A percentile compares a stretch with the other conserved stretches of the same genome.
These are phyloP conservation scores for Aphis craccivora DNA, from an alignment of 1,140 invertebrate species.

Conservation along the genomic window DNA sequence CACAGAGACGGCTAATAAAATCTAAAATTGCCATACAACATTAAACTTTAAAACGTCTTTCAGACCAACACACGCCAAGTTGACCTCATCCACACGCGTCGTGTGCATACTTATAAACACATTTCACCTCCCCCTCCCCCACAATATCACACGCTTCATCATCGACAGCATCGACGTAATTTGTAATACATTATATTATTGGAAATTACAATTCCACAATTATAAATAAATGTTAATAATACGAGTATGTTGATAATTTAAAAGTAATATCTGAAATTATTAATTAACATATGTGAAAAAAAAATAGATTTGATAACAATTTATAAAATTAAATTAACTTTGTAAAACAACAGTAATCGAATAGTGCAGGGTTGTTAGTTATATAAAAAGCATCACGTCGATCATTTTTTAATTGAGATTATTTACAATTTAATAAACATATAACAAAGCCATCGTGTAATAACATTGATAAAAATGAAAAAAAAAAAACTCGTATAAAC, in stretches of 20 bases:
- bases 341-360: no score
- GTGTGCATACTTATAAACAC: background rate
- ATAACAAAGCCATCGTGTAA: no score
- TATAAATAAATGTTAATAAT: background rate
- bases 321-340: background rate
- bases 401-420: no score
- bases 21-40: conserved; percentile 2
- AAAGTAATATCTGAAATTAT: background rate
- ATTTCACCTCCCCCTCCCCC: background rate
- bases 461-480: no score
- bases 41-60: background rate
- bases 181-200: background rate
- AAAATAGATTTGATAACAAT: background rate
- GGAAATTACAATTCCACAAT: background rate
- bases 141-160: background rate
- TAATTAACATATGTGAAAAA: no score
- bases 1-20: conserved; percentile 4
- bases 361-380: no score
- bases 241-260: no score
- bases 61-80: conserved; percentile 25
- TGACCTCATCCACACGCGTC: conserved; percentile 8
- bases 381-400: no score
- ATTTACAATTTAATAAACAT: no score
- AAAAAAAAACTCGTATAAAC: background rate
- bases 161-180: background rate